Conservation (phyloP, 2,888 invertebrate species). For the Campoplex nolae region DNA sequence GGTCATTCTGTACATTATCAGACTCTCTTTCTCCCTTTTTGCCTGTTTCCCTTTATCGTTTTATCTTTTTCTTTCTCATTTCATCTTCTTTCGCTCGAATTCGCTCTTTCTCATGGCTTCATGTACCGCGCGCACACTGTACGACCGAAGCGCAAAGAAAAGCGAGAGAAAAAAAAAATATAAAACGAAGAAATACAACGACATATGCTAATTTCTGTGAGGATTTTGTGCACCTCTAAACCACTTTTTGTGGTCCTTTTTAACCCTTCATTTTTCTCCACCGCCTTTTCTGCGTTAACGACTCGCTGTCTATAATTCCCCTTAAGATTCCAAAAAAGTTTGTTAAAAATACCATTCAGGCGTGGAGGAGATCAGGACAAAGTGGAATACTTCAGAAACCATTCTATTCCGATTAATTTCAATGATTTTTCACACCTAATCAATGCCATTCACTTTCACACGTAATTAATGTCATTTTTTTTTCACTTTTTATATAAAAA, state of each 20-base stretch:
- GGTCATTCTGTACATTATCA: constrained; percentile 62
- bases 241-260: constrained; percentile 53
- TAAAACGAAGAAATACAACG: constrained; percentile 67
- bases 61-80: constrained; percentile 65
- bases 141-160: constrained; percentile 43
- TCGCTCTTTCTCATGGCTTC: constrained; percentile 69
- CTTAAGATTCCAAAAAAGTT: neutral
- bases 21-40: constrained; percentile 56
- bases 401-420: neutral
- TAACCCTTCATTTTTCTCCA: neutral
- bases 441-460: no score
- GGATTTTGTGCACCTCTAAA: constrained; percentile 78
- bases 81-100: constrained; percentile 49
- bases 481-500: no score
- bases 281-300: neutral
- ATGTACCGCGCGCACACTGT: constrained; percentile 69
- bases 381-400: neutral
- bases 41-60: neutral
- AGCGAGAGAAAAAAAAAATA: constrained; percentile 69
- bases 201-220: constrained; percentile 80
- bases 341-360: no score
- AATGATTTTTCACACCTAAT: no score
- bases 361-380: no score
- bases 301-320: neutral
- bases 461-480: no score